Conservation (phyloP, 2,797 vertebrate species). For the Poecilia velifera region DNA sequence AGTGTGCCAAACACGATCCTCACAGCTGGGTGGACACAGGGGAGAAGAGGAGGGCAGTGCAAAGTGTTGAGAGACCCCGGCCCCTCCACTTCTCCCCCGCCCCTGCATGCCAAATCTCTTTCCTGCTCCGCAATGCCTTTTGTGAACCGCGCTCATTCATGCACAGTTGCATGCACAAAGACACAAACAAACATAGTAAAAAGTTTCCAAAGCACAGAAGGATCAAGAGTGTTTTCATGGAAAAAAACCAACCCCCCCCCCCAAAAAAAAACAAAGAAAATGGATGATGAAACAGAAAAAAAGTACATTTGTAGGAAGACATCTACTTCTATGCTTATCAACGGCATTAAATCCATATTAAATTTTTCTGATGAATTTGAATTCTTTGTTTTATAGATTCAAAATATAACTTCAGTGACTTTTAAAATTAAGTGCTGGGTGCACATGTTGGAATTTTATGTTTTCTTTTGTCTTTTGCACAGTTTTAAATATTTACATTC, state of each 20-base stretch:
- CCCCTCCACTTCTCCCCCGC: not conserved
- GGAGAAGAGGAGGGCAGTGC: constrained; percentile 51
- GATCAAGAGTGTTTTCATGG: constrained; percentile 12
- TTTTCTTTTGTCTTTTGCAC: not conserved
- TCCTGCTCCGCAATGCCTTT: constrained; percentile 51
- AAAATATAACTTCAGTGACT: not conserved
- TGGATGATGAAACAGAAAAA: constrained; percentile 5
- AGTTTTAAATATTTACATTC: not conserved
- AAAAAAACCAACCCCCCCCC: not conserved
- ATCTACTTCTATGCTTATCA: not conserved
- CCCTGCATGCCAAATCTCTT: constrained; percentile 52
- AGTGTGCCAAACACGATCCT: constrained; percentile 63
- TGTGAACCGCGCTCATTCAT: constrained; percentile 51
- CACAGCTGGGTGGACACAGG: constrained; percentile 65
- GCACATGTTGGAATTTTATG: no score
- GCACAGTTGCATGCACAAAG: constrained; percentile 43
- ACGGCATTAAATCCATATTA: not conserved
- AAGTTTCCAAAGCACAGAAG: constrained; percentile 36
- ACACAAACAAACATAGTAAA: constrained; percentile 48
- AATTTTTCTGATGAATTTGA: not conserved
- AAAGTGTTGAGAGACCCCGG: constrained; percentile 19
- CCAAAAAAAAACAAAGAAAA: no score
- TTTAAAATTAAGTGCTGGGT: not conserved
- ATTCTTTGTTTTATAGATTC: not conserved
- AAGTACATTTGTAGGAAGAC: constrained; percentile 24